phyloP scores from a whole-genome alignment of 2,113 vertebrate genomes.

The Tragulus kanchil region DNA sequence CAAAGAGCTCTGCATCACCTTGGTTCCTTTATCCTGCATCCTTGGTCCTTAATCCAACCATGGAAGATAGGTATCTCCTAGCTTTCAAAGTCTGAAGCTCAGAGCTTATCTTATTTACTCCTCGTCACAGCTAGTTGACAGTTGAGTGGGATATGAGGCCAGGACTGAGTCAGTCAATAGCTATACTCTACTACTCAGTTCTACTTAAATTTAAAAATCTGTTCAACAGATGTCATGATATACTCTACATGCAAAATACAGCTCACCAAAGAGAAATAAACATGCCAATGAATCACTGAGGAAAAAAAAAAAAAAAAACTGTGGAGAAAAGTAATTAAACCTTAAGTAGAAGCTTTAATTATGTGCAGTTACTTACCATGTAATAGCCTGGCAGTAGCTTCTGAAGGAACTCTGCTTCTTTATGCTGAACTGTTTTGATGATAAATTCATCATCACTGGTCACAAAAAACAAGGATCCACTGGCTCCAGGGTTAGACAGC shows the following conservation, averaged over 20 bases:
- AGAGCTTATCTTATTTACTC: background rate
- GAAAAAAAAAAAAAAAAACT: background rate
- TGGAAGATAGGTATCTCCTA: background rate
- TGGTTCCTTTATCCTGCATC: background rate
- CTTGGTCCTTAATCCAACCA: background rate
- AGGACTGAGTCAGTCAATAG: background rate
- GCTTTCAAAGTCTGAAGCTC: background rate
- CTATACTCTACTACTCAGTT: background rate
- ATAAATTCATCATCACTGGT: conserved; percentile 99
- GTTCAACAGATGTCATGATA: background rate
- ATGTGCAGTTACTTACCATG: conserved; percentile 91
- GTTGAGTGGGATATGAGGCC: background rate
- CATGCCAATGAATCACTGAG: background rate
- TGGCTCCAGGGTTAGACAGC: conserved; percentile 97
- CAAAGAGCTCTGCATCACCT: background rate
- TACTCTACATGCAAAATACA: conserved; percentile 23
- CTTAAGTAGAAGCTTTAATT: background rate
- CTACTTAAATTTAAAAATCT: background rate
- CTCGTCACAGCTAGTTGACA: background rate
- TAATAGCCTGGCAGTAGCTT: conserved; percentile 98
- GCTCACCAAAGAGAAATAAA: conserved; percentile 21
- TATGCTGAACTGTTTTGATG: conserved; percentile 99
- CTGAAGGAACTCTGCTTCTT: conserved; percentile 98
- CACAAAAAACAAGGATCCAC: conserved; percentile 97
- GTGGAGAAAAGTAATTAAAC: background rate